Conservation (phyloP, 2,888 invertebrate species). For the Rhogogaster chlorosoma region DNA sequence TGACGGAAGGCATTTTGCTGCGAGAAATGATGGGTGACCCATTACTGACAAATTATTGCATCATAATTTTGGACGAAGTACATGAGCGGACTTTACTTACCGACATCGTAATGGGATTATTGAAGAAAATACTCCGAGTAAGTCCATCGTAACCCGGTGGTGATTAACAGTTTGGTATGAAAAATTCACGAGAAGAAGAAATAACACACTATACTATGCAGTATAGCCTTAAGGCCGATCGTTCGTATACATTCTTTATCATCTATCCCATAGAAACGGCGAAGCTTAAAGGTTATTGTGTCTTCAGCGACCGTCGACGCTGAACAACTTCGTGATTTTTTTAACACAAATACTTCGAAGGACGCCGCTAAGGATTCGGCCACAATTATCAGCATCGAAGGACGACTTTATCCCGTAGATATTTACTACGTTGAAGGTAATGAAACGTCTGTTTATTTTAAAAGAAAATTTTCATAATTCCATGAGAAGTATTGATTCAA, state of each 20-base stretch:
- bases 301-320: constrained; percentile 98
- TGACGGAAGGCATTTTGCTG: constrained; percentile 97
- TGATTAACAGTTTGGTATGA: constrained; percentile 34
- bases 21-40: constrained; percentile 98
- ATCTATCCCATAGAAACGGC: constrained; percentile 83
- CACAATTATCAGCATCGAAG: constrained; percentile 92
- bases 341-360: constrained; percentile 81
- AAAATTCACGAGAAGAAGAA: neutral
- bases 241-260: constrained; percentile 6
- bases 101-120: constrained; percentile 94
- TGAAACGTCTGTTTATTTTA: neutral
- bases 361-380: constrained; percentile 83
- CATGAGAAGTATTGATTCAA: no score
- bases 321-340: constrained; percentile 89
- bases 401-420: constrained; percentile 92
- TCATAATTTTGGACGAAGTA: constrained; percentile 95
- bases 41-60: constrained; percentile 91
- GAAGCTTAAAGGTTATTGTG: constrained; percentile 90
- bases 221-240: neutral
- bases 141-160: constrained; percentile 56
- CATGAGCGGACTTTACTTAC: constrained; percentile 97
- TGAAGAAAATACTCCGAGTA: constrained; percentile 94
- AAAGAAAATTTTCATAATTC: neutral
- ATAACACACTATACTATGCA: neutral
- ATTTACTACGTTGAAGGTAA: constrained; percentile 89